A percentile compares a stretch with the other conserved stretches of the same genome.
Conservation (phyloP, 2,888 invertebrate genomes). For the Lasioglossum leucozonium region DNA sequence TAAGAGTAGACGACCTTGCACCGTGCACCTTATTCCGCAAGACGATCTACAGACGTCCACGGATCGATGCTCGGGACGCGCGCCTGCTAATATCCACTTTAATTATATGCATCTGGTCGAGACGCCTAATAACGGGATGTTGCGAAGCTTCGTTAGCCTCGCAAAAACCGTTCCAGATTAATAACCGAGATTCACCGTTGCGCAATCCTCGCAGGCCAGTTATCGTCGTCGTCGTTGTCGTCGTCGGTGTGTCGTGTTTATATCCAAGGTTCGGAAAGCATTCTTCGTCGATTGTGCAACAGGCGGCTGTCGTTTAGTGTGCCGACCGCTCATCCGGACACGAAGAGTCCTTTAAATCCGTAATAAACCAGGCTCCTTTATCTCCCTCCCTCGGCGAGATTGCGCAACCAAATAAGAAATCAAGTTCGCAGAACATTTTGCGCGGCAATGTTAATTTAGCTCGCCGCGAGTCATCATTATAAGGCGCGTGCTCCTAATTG, state of each 20-base stretch:
- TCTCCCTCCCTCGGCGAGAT: neutral
- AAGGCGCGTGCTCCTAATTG: conserved; percentile 23
- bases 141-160: conserved; percentile 35
- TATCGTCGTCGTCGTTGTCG: neutral
- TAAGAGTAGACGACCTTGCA: conserved; percentile 66
- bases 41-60: conserved; percentile 46
- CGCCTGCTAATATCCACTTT: conserved; percentile 18
- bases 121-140: conserved; percentile 37
- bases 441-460: conserved; percentile 33
- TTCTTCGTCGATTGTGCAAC: conserved; percentile 17
- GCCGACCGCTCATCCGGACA: neutral
- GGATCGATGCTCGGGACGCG: conserved; percentile 40
- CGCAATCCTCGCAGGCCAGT: conserved; percentile 23
- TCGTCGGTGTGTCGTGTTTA: neutral
- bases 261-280: conserved; percentile 12
- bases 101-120: conserved; percentile 41
- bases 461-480: conserved; percentile 36
- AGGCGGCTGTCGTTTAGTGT: neutral
- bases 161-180: conserved; percentile 55
- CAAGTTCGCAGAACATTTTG: conserved; percentile 11
- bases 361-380: neutral
- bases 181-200: conserved; percentile 49
- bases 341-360: neutral
- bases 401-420: neutral
- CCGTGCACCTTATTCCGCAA: conserved; percentile 51